Evolutionary conservation across 1,140 invertebrate genomes (phyloP).

Genomic region (Vollenhovia emeryi): DNA sequence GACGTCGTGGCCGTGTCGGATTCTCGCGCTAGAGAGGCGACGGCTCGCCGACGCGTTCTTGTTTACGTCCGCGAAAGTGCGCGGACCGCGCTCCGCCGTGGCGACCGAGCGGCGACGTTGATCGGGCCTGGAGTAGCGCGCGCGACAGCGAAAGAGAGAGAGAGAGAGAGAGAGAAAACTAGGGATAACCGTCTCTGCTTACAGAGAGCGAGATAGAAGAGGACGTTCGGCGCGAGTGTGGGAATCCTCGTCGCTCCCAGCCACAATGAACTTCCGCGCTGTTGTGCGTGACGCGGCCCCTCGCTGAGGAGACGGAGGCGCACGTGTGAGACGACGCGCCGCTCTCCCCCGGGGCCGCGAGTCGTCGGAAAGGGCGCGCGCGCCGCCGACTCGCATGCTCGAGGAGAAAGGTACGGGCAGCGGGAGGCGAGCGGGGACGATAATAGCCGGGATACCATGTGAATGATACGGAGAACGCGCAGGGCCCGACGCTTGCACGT

Average conservation of each 20-base stretch:
- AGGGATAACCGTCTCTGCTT: too few species aligned
- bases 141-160: too few species aligned
- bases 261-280: neutral
- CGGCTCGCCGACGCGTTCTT: conserved; percentile 4
- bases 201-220: neutral
- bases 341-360: neutral
- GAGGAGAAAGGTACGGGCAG: conserved; percentile 5
- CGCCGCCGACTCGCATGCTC: conserved; percentile 8
- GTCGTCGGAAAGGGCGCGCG: neutral
- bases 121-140: too few species aligned
- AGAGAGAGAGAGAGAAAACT: neutral
- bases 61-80: conserved; percentile 35
- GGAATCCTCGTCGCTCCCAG: neutral
- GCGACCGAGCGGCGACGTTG: neutral
- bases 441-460: conserved; percentile 43
- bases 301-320: neutral
- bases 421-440: neutral
- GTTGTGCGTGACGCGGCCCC: conserved; percentile 13
- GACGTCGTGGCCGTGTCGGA: too few species aligned
- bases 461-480: conserved; percentile 49
- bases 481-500: conserved; percentile 16
- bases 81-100: neutral
- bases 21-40: neutral
- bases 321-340: conserved; percentile 17
- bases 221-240: neutral